Percentiles rank a stretch among this genome's conserved stretches.
phyloP scores from a whole-genome alignment of 1,140 invertebrate species.

The Drosophila trapezifrons region DNA sequence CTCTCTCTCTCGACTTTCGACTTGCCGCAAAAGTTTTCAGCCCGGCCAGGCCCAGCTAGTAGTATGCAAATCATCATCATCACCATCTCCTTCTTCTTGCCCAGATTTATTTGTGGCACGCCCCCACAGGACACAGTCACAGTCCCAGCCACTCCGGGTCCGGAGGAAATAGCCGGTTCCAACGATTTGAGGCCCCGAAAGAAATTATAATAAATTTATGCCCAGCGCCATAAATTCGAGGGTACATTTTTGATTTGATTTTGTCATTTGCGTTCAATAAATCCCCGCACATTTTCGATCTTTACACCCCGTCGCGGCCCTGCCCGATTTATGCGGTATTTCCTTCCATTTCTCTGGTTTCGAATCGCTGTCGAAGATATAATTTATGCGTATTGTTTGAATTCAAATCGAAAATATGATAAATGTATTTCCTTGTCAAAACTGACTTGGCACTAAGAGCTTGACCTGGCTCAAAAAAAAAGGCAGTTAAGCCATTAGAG shows the following conservation, averaged over 20 bases:
- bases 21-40: slow-evolving; percentile 46
- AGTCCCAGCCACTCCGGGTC: neutral
- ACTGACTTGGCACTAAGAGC: slow-evolving; percentile 33
- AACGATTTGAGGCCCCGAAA: slow-evolving; percentile 40
- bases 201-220: slow-evolving; percentile 80
- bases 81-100: slow-evolving; percentile 4
- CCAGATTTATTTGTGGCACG: slow-evolving; percentile 64
- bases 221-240: slow-evolving; percentile 58
- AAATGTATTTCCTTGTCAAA: slow-evolving; percentile 38
- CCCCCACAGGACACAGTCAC: slow-evolving; percentile 30
- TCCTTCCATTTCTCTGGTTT: slow-evolving; percentile 16
- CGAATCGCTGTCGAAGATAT: slow-evolving; percentile 18
- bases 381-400: slow-evolving; percentile 54
- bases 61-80: slow-evolving; percentile 64
- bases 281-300: slow-evolving; percentile 11
- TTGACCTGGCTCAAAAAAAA: slow-evolving; percentile 20
- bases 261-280: slow-evolving; percentile 69
- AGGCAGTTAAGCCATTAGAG: slow-evolving; percentile 12
- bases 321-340: slow-evolving; percentile 39
- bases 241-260: slow-evolving; percentile 76
- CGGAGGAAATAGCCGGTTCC: slow-evolving; percentile 34
- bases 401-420: slow-evolving; percentile 52
- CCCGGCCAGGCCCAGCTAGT: neutral
- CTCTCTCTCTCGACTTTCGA: slow-evolving; percentile 39
- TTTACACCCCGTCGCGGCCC: neutral